These are phyloP conservation scores for Microcebus griseorufus DNA, from an alignment of 2,113 vertebrate genomes.

Conservation along the genomic window DNA sequence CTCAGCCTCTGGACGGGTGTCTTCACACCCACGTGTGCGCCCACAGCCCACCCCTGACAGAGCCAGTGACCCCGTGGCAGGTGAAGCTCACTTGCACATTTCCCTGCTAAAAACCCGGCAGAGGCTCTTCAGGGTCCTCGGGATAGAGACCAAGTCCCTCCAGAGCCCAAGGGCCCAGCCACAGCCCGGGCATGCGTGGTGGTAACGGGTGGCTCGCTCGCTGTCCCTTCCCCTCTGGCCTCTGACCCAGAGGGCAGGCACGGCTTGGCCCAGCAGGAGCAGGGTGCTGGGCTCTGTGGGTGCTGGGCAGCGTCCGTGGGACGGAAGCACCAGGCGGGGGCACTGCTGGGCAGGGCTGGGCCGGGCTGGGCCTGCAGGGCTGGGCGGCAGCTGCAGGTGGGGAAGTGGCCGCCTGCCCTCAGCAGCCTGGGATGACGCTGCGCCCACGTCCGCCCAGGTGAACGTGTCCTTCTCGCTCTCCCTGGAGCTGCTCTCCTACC, in stretches of 20 bases:
- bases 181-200: neutral
- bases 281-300: neutral
- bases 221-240: neutral
- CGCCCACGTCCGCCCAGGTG: slow-evolving; percentile 84
- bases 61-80: neutral
- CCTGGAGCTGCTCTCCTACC: slow-evolving; percentile 86
- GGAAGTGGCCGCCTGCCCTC: neutral
- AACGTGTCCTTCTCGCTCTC: slow-evolving; percentile 91
- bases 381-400: fast-evolving
- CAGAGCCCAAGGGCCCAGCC: neutral
- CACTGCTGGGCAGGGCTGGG: neutral
- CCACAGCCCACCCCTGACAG: neutral
- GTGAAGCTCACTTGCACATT: neutral
- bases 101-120: neutral
- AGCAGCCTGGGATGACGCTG: neutral
- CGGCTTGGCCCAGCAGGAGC: fast-evolving
- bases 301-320: no score
- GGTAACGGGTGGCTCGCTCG: neutral
- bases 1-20: neutral
- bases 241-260: neutral
- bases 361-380: neutral
- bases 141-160: neutral
- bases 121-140: neutral
- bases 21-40: neutral
- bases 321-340: fast-evolving